Evolutionary conservation across 2,888 invertebrate species (phyloP), one percentile per base, ranked within the genome.

Genomic region (Drosophila parthenogenetica): DNA sequence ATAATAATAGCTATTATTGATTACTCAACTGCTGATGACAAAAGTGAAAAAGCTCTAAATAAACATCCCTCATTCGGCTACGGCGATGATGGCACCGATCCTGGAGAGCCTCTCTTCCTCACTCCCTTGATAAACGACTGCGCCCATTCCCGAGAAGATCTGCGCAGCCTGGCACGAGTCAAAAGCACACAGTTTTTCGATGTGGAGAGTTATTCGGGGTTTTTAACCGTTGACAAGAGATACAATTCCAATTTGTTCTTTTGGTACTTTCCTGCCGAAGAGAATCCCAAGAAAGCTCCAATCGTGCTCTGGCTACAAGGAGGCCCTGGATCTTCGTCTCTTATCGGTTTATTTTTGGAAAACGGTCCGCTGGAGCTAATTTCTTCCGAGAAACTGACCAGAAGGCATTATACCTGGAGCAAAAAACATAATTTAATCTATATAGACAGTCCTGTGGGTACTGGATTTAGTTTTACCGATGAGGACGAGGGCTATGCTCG

Each of bases 381-480:
- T 2, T 32, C 93, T 95, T 0, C 90, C 4, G 91, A 90, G 11
- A 89, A 87, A 53, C 75, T 93, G 68, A 92, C 88, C 91, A 91
- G 94, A 69, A 94, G 97, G 37, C 94, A 95, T 77, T 95, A 95
- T 81, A 94, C 95, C 16, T 98, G 98, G 98, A 95, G 95, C 54
- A 92, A 94, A 39, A 94, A 94, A 11, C 96, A 97, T 46, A 88
- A 91, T 73, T 96, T 98, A 45, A 94, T 98, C 57, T 98, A 96
- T 91, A 96, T 98, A 62, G 98, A 98, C 91, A 98, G 97, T 91
- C 98, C 98, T 0, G 98, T 97, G 1, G 97, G 97, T 1, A 96
- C 97, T 4, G 98, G 98, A 0, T 98, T 96, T 90, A 98, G 98
- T 92, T 98, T 97, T 87, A 97, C 98, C 0, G 94, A 95, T 3